Conservation (phyloP, 1,140 invertebrate species). For the Acyrthosiphon pisum region DNA sequence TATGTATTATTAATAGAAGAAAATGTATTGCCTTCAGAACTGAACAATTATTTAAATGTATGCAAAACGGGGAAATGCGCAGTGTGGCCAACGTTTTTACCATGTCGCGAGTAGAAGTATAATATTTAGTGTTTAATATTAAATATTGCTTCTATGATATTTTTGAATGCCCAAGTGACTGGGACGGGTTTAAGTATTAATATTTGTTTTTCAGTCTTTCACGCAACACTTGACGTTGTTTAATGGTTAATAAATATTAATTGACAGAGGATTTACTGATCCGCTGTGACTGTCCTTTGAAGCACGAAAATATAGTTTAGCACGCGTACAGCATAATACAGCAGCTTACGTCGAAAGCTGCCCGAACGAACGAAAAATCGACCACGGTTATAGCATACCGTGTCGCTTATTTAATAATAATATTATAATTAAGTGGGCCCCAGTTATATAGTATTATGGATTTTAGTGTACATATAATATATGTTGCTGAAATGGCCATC, state of each 20-base stretch:
- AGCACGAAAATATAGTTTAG: background rate
- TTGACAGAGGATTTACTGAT: background rate
- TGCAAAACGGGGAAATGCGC: background rate
- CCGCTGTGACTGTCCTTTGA: background rate
- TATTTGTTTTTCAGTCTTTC: background rate
- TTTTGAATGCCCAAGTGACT: background rate
- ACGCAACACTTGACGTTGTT: background rate
- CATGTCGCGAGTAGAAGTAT: background rate
- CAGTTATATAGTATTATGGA: background rate
- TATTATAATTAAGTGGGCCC: background rate
- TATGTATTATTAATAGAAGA: slow-evolving; percentile 9
- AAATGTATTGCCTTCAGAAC: background rate
- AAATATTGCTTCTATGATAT: background rate
- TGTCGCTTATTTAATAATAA: background rate
- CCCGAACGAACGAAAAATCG: background rate
- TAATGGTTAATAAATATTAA: slow-evolving; percentile 1
- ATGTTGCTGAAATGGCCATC: background rate
- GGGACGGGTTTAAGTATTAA: background rate
- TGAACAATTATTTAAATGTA: slow-evolving; percentile 16
- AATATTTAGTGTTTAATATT: background rate
- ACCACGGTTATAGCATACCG: background rate
- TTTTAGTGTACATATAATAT: background rate
- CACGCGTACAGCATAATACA: no score
- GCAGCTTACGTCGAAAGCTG: background rate
- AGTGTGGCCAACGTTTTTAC: background rate